Conservation (phyloP, 2,888 invertebrate genomes). For the Byasa hedistus region DNA sequence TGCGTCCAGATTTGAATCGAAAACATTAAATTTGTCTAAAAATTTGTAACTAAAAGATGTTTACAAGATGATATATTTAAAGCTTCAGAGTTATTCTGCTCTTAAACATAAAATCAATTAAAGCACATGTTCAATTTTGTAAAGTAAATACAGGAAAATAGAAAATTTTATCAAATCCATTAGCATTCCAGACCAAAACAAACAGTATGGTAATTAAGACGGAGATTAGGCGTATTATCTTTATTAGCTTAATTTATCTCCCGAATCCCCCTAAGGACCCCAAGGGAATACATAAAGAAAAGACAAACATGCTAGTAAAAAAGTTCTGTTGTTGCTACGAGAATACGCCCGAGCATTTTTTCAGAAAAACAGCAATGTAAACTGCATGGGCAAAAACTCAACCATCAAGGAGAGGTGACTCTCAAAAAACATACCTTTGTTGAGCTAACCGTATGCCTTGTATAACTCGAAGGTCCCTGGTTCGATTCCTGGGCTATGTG, state of each 20-base stretch:
- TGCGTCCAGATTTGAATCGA: no score
- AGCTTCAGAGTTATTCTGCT: no score
- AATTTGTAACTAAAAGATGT: no score
- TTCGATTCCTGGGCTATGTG: no score
- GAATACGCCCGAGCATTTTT: neutral
- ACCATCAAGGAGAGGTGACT: neutral
- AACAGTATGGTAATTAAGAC: constrained; percentile 24
- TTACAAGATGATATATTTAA: no score
- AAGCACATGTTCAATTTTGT: no score
- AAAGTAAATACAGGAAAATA: neutral
- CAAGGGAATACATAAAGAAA: constrained; percentile 17
- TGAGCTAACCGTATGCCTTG: no score
- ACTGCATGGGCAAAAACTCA: neutral
- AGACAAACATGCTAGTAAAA: constrained; percentile 23
- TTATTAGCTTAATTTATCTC: constrained; percentile 27
- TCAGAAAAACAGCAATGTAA: neutral
- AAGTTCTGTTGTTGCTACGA: constrained; percentile 9
- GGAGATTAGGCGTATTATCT: constrained; percentile 29
- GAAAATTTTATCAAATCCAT: constrained; percentile 15
- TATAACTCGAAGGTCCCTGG: no score
- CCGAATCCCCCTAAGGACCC: constrained; percentile 24
- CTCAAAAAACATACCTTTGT: neutral
- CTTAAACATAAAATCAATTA: no score
- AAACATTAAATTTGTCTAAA: no score
- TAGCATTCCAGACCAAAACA: constrained; percentile 2